phyloP scores from a whole-genome alignment of 2,797 vertebrate genomes.

The Poeciliopsis presidionis region DNA sequence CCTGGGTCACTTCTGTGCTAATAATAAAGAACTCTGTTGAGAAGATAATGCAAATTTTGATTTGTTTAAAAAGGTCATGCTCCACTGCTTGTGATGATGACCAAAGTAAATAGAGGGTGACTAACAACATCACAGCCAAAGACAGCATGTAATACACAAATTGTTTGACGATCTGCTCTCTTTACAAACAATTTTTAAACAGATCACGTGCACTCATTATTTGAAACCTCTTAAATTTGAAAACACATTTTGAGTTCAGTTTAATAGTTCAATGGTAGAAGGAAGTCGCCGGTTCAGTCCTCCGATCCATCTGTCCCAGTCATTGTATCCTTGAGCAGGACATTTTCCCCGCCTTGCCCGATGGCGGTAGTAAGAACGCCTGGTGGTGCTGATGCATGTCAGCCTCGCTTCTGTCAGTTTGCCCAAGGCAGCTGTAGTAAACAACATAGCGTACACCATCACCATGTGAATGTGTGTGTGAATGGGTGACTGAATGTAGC shows the following conservation, averaged over 20 bases:
- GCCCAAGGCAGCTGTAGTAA: too few species aligned
- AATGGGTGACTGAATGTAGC: too few species aligned
- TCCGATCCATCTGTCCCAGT: too few species aligned
- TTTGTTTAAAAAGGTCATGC: constrained; percentile 19
- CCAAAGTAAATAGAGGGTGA: constrained; percentile 32
- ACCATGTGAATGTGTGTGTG: too few species aligned
- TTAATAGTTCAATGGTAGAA: background rate
- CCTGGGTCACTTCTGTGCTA: constrained; percentile 26
- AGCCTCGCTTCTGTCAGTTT: too few species aligned
- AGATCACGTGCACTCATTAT: background rate
- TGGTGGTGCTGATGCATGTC: too few species aligned
- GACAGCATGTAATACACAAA: constrained; percentile 29
- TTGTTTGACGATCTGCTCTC: constrained; percentile 18
- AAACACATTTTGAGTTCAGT: background rate
- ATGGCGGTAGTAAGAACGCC: too few species aligned
- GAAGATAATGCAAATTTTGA: constrained; percentile 31
- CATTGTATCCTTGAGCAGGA: too few species aligned
- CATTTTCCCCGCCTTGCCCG: too few species aligned
- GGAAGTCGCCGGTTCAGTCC: too few species aligned
- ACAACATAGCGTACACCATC: too few species aligned
- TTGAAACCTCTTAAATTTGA: background rate
- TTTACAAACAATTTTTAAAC: background rate
- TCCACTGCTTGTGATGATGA: constrained; percentile 29
- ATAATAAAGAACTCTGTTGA: constrained; percentile 4
- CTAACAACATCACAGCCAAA: constrained; percentile 10